Conservation (phyloP, 2,888 invertebrate species). For the Lysandra bellargus region DNA sequence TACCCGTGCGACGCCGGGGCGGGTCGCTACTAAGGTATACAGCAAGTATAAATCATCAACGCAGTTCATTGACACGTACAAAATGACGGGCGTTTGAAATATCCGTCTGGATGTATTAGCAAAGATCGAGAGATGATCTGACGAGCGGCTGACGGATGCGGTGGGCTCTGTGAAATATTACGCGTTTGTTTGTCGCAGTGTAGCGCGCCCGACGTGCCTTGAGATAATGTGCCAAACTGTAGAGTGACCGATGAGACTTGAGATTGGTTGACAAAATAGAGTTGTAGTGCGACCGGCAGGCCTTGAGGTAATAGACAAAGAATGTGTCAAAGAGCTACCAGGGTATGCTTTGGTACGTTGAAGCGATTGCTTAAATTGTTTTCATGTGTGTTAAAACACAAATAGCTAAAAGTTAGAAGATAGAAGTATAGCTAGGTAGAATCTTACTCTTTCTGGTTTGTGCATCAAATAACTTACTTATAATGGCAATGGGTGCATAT, state of each 20-base stretch:
- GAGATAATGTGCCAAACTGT: slow-evolving; percentile 10
- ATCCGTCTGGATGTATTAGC: slow-evolving; percentile 14
- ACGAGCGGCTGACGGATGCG: slow-evolving; percentile 10
- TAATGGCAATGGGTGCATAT: too few species aligned
- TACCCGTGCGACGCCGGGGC: too few species aligned
- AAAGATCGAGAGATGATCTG: slow-evolving; percentile 21
- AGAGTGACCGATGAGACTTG: not conserved
- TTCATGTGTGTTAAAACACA: not conserved
- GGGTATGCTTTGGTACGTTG: too few species aligned
- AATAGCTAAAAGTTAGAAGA: too few species aligned
- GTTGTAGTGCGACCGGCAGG: not conserved
- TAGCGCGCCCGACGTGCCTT: slow-evolving; percentile 7
- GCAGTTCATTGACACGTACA: slow-evolving; percentile 9
- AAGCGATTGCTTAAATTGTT: too few species aligned
- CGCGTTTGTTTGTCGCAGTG: slow-evolving; percentile 11
- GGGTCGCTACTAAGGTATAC: not conserved
- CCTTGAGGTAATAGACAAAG: not conserved
- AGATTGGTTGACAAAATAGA: slow-evolving; percentile 3
- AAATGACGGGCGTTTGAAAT: slow-evolving; percentile 2
- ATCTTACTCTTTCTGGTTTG: too few species aligned
- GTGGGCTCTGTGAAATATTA: slow-evolving; percentile 21
- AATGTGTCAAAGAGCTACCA: too few species aligned
- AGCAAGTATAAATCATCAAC: not conserved
- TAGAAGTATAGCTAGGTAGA: too few species aligned
- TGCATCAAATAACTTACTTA: too few species aligned